Base-by-base conservation (phyloP, 1,140 invertebrate species). In the Teleopsis dalmanni region DNA sequence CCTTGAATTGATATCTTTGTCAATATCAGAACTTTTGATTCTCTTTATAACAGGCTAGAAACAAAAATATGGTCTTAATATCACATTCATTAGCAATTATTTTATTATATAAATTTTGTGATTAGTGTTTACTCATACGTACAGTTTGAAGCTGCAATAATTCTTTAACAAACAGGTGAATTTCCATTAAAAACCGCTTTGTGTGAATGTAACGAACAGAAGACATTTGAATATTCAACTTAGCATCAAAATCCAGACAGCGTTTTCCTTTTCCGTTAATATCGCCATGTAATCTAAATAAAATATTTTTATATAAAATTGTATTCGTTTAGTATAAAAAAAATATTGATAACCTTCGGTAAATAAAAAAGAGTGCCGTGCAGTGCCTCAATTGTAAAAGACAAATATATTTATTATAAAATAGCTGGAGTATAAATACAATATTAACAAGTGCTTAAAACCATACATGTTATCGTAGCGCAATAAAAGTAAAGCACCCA, bases 131-230 rank as follows among this genome's bases (percentile, higher is more conserved):
- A n/a, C n/a, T n/a, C n/a, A 45, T 36, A 47, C 45, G 76, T 29
- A 87, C 76, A 47, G 83, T 81, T 59, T 91, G 83, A 4, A 95
- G 69, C 57, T 91, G 83, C 11, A 85, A 80, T 61, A 97, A 93
- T 57, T 95, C 85, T 21, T 85, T 76, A 42, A 91, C 85, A 70
- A 96, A 96, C 0, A 82, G 79, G 53, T 91, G 82, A 14, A 96
- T 73, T 67, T 96, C 92, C 1, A 82, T 80, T 25, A 94, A 79
- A 74, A 97, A 98, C 41, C 93, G 77, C 60, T 96, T 91, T 0
- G 95, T 97, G 65, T 98, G 94, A 29, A 95, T 84, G 72, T 96
- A 98, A 57, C 87, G 81, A 1, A 95, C 87, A 0, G 88, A 86
- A 3, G 87, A 84, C 85, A 91, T 91, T 57, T 85, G 80, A 3